These are phyloP conservation scores for Conus ventricosus DNA, from an alignment of 1,140 invertebrate genomes.

Conservation along the genomic window DNA sequence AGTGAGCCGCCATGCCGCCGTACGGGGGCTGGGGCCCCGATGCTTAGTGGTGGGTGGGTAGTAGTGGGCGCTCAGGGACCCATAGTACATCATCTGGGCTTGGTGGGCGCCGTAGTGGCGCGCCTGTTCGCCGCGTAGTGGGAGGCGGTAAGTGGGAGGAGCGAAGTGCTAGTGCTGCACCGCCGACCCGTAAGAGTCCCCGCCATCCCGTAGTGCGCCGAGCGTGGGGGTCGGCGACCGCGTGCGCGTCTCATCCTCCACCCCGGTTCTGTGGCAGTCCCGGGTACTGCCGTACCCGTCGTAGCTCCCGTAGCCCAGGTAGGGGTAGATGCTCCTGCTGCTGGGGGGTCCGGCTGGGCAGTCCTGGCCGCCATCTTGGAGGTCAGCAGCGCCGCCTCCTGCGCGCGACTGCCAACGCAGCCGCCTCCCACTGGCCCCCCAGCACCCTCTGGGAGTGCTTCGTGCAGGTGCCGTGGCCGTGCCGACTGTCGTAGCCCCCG, in stretches of 20 bases:
- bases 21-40: constrained; percentile 17
- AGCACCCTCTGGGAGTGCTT: neutral
- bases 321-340: constrained; percentile 13
- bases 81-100: constrained; percentile 3
- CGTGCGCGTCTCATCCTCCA: neutral
- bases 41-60: constrained; percentile 6
- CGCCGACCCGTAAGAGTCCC: constrained; percentile 12
- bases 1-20: constrained; percentile 4
- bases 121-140: constrained; percentile 1
- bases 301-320: constrained; percentile 21
- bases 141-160: constrained; percentile 23
- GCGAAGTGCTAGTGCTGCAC: constrained; percentile 28
- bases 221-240: neutral
- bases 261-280: neutral
- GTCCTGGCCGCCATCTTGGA: constrained; percentile 25
- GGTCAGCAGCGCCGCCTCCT: constrained; percentile 30
- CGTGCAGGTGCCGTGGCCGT: constrained; percentile 19
- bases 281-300: constrained; percentile 18
- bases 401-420: constrained; percentile 17
- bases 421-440: constrained; percentile 27
- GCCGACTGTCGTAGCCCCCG: constrained; percentile 30
- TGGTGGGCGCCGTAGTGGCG: neutral
- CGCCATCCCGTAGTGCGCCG: constrained; percentile 19
- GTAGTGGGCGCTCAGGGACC: constrained; percentile 28
- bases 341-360: neutral